phyloP scores from a whole-genome alignment of 1,140 invertebrate genomes.

The Saccostrea glomerata region DNA sequence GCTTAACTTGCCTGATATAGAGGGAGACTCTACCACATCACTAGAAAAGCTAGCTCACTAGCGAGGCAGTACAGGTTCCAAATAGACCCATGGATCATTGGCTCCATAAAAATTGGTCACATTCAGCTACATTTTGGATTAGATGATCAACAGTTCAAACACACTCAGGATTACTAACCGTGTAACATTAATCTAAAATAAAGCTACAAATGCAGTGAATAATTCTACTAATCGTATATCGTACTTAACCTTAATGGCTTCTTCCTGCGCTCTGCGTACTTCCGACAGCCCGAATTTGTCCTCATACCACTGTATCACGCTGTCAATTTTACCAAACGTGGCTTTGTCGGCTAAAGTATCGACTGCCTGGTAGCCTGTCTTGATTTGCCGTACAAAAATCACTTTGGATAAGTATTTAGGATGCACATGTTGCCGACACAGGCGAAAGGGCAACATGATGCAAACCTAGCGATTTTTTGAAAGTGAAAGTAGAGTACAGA shows the following conservation, averaged over 20 bases:
- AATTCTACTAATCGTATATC: too few relatives aligned
- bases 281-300: slow-evolving; percentile 11
- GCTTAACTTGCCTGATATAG: too few relatives aligned
- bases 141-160: too few relatives aligned
- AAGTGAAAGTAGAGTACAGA: background rate
- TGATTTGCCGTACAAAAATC: background rate
- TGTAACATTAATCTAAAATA: too few relatives aligned
- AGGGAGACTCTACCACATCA: too few relatives aligned
- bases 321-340: slow-evolving; percentile 20
- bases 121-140: too few relatives aligned
- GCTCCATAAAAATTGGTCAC: too few relatives aligned
- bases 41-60: too few relatives aligned
- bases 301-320: slow-evolving; percentile 15
- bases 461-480: background rate
- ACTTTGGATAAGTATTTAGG: background rate
- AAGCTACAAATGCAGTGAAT: too few relatives aligned
- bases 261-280: background rate
- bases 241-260: background rate
- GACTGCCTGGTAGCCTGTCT: background rate
- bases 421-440: background rate
- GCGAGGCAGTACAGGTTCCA: too few relatives aligned
- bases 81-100: too few relatives aligned
- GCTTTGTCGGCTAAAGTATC: slow-evolving; percentile 1
- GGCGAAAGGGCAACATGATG: background rate
- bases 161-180: too few relatives aligned